These are phyloP conservation scores for Babylonia areolata DNA, from an alignment of 1,140 invertebrate genomes.

Conservation along the genomic window DNA sequence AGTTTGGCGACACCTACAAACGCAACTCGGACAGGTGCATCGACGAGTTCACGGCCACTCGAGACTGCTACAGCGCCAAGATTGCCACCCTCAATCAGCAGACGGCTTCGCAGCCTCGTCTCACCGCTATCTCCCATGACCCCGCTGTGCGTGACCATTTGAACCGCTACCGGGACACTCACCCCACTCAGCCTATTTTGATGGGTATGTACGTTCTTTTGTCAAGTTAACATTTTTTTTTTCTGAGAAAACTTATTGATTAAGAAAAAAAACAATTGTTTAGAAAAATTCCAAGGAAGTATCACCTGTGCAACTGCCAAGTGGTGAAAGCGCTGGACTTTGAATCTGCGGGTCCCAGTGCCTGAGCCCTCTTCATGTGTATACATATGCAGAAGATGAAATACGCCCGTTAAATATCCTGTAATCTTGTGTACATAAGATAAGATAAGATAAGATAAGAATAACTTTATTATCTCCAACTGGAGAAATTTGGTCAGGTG, in stretches of 20 bases:
- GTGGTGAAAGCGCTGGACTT: too few species aligned
- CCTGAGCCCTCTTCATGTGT: too few species aligned
- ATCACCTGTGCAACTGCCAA: too few species aligned
- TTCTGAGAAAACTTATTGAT: neutral
- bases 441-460: too few species aligned
- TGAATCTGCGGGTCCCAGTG: too few species aligned
- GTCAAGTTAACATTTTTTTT: too few species aligned
- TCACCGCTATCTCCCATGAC: constrained; percentile 69
- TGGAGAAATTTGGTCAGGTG: too few species aligned
- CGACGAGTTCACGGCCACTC: constrained; percentile 67
- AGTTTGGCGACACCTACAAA: constrained; percentile 74
- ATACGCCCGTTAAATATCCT: too few species aligned
- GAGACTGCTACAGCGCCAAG: constrained; percentile 62
- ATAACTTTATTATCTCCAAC: too few species aligned
- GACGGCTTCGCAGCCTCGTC: constrained; percentile 60
- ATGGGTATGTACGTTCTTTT: constrained; percentile 55
- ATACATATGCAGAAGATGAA: too few species aligned
- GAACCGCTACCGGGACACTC: constrained; percentile 70
- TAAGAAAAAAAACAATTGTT: too few species aligned
- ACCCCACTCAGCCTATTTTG: constrained; percentile 63
- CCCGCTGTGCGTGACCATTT: constrained; percentile 69
- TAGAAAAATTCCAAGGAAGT: neutral
- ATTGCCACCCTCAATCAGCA: constrained; percentile 61
- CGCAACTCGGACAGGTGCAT: constrained; percentile 73
- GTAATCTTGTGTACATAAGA: too few species aligned